These are phyloP conservation scores for Notospermus geniculatus DNA, from an alignment of 1,140 invertebrate species.

Conservation along the genomic window DNA sequence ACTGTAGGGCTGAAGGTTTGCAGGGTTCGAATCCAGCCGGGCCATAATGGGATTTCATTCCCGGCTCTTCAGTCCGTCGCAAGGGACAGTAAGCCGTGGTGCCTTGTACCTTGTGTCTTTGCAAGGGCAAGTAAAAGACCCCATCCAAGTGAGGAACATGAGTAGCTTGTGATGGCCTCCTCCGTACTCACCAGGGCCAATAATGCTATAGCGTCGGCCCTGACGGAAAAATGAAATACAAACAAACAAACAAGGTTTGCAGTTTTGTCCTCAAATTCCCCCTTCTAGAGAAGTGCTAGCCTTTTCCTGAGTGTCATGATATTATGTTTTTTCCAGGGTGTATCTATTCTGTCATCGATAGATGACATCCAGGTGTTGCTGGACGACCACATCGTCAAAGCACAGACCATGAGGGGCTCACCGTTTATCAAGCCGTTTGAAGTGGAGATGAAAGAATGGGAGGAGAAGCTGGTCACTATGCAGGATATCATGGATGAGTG, in stretches of 20 bases:
- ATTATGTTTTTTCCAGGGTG: constrained; percentile 36
- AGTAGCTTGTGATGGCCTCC: too few relatives aligned
- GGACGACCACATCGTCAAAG: constrained; percentile 58
- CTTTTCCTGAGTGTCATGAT: too few relatives aligned
- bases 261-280: not conserved
- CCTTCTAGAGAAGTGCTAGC: constrained; percentile 15
- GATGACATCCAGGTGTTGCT: constrained; percentile 57
- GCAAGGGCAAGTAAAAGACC: too few relatives aligned
- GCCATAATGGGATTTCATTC: not conserved
- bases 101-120: too few relatives aligned
- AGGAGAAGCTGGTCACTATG: constrained; percentile 55
- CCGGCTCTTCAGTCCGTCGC: too few relatives aligned
- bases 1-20: too few relatives aligned
- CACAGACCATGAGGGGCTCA: constrained; percentile 57
- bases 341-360: constrained; percentile 53
- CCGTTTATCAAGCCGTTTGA: constrained; percentile 59
- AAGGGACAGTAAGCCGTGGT: too few relatives aligned
- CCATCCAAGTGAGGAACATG: too few relatives aligned
- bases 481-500: constrained; percentile 60
- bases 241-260: not conserved
- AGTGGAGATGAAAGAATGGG: constrained; percentile 62
- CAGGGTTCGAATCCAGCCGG: too few relatives aligned
- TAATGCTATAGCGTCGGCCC: too few relatives aligned
- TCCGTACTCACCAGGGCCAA: too few relatives aligned
- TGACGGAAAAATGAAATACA: too few relatives aligned